Evolutionary conservation across 2,888 invertebrate species (phyloP).

Genomic region (Agrochola lychnidis): DNA sequence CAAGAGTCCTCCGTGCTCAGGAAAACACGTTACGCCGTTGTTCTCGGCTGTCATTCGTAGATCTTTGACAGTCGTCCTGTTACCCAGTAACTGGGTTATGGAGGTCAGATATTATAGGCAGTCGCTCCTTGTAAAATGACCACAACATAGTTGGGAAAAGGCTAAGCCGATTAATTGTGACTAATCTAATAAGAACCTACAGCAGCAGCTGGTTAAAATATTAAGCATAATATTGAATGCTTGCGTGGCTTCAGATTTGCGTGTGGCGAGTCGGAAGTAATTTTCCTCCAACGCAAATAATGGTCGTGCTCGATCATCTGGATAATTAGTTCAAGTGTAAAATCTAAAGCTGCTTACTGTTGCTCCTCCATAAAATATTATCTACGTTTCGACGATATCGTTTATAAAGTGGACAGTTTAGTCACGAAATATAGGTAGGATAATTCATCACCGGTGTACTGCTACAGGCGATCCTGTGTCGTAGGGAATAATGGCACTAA

Average conservation of each 20-base stretch:
- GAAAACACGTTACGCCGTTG: neutral
- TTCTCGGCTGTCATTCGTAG: neutral
- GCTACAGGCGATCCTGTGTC: conserved; percentile 35
- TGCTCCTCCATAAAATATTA: conserved; percentile 55
- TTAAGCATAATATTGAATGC: conserved; percentile 59
- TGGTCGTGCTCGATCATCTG: conserved; percentile 72
- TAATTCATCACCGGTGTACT: conserved; percentile 56
- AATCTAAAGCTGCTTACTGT: conserved; percentile 73
- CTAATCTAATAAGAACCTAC: conserved; percentile 4
- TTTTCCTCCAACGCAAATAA: conserved; percentile 79
- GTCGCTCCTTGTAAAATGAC: no score
- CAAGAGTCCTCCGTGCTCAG: no score
- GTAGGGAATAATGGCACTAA: conserved; percentile 41
- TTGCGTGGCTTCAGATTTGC: conserved; percentile 72
- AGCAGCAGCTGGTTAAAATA: conserved; percentile 16
- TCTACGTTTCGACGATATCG: conserved; percentile 59
- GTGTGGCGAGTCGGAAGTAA: conserved; percentile 80
- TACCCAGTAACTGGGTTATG: neutral
- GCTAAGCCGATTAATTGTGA: neutral
- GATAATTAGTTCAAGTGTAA: conserved; percentile 74
- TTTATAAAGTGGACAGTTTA: conserved; percentile 64
- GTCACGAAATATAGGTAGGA: conserved; percentile 58
- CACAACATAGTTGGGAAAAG: neutral
- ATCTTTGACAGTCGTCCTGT: neutral
- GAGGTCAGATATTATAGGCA: neutral